A percentile compares a stretch with the other conserved stretches of the same genome.
phyloP scores from a whole-genome alignment of 2,113 vertebrate genomes.

The Brienomyrus longianalis region DNA sequence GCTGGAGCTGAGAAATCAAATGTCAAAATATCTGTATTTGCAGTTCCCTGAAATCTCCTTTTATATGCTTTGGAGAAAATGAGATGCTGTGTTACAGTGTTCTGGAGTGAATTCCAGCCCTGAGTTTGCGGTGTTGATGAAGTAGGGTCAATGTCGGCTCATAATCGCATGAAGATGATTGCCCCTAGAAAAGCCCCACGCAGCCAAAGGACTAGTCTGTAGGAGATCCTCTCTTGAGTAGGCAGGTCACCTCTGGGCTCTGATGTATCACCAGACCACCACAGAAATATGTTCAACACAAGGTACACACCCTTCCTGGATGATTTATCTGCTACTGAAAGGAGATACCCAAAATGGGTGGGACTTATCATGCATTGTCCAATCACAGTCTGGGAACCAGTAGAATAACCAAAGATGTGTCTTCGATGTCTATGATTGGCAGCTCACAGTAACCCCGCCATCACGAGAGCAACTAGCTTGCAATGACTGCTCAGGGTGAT shows the following conservation, averaged over 20 bases:
- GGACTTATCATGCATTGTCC: not conserved
- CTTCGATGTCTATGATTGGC: not conserved
- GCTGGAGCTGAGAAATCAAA: conserved; percentile 29
- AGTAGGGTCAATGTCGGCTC: conserved; percentile 42
- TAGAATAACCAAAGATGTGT: not conserved
- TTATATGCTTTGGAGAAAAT: conserved; percentile 36
- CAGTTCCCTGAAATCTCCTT: conserved; percentile 24
- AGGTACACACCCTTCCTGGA: not conserved
- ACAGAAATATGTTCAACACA: conserved; percentile 20
- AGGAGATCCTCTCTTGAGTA: conserved; percentile 17
- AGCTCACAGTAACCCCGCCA: not conserved
- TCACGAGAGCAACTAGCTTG: not conserved
- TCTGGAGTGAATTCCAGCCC: conserved; percentile 31
- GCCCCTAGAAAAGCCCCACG: conserved; percentile 29
- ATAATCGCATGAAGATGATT: conserved; percentile 45
- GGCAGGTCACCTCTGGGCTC: conserved; percentile 36
- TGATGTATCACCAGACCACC: conserved; percentile 13
- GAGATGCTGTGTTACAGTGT: conserved; percentile 28
- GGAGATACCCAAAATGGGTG: not conserved
- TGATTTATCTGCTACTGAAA: conserved; percentile 14
- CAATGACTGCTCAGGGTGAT: not conserved
- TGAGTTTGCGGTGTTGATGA: conserved; percentile 43
- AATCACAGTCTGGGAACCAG: not conserved
- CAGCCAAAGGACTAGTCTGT: conserved; percentile 19
- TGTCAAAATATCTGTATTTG: conserved; percentile 34